These are phyloP conservation scores for Luscinia luscinia DNA, from an alignment of 2,797 vertebrate species.

Conservation along the genomic window DNA sequence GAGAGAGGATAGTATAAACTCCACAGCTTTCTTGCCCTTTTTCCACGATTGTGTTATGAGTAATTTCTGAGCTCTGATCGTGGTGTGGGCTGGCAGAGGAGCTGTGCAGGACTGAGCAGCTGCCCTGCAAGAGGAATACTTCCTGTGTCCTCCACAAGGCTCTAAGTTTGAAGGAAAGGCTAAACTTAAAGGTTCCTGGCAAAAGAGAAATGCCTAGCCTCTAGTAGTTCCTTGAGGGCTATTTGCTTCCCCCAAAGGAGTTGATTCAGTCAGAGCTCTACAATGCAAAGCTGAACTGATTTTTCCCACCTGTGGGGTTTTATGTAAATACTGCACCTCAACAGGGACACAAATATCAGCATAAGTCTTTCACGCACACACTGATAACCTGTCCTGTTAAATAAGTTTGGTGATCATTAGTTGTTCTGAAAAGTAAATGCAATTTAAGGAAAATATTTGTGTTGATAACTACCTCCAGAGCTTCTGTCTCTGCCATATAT, in stretches of 20 bases:
- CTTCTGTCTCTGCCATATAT: background rate
- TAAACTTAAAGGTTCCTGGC: background rate
- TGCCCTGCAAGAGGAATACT: background rate
- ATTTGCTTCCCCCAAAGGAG: background rate
- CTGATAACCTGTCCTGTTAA: background rate
- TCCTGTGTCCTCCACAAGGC: rapidly evolving
- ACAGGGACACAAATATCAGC: background rate
- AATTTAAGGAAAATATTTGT: slow-evolving; percentile 1
- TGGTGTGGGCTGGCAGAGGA: background rate
- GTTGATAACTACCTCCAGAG: background rate
- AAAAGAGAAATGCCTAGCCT: background rate
- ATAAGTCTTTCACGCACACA: background rate
- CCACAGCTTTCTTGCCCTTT: background rate
- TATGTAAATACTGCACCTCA: background rate
- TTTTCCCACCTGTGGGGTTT: background rate
- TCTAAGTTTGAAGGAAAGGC: background rate
- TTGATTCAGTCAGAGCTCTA: background rate
- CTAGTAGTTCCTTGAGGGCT: background rate
- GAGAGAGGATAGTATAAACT: background rate
- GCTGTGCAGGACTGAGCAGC: rapidly evolving
- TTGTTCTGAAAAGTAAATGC: background rate
- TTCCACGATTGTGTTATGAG: rapidly evolving
- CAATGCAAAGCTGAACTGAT: background rate
- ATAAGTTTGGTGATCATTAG: background rate
- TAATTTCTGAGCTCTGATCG: background rate